A percentile compares a stretch with the other conserved stretches of the same genome.
These are phyloP conservation scores for Strix aluco DNA, from an alignment of 2,113 vertebrate genomes.

Conservation along the genomic window DNA sequence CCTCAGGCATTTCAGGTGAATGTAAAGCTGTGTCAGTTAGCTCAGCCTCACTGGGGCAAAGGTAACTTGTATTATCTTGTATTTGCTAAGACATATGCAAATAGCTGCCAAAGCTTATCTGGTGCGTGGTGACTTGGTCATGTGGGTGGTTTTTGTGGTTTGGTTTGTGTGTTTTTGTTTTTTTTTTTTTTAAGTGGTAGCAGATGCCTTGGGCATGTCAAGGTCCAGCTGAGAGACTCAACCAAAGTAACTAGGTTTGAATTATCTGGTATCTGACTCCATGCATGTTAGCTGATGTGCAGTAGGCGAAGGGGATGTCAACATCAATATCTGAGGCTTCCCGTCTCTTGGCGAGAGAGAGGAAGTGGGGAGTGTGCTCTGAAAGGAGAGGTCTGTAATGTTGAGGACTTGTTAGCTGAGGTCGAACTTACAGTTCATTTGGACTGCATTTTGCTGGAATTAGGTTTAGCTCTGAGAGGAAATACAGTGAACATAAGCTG, in stretches of 20 bases:
- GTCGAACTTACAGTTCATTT: background rate
- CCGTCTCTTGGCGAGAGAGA: background rate
- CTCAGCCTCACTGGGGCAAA: background rate
- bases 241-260: background rate
- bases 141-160: background rate
- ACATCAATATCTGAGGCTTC: background rate
- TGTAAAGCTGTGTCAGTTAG: background rate
- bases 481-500: background rate
- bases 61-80: background rate
- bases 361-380: background rate
- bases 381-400: background rate
- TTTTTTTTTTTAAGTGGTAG: background rate
- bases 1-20: background rate
- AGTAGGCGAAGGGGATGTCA: background rate
- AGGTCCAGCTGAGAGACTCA: background rate
- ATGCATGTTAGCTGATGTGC: rapidly evolving
- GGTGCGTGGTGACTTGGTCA: background rate
- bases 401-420: background rate
- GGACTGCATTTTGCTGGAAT: background rate
- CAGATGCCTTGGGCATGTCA: background rate
- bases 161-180: too few species aligned
- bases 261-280: background rate
- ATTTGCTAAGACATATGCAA: background rate
- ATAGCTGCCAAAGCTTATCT: background rate
- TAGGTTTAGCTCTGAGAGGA: background rate